Base-by-base conservation (phyloP, 2,113 vertebrate species). In the Bagarius yarrelli region DNA sequence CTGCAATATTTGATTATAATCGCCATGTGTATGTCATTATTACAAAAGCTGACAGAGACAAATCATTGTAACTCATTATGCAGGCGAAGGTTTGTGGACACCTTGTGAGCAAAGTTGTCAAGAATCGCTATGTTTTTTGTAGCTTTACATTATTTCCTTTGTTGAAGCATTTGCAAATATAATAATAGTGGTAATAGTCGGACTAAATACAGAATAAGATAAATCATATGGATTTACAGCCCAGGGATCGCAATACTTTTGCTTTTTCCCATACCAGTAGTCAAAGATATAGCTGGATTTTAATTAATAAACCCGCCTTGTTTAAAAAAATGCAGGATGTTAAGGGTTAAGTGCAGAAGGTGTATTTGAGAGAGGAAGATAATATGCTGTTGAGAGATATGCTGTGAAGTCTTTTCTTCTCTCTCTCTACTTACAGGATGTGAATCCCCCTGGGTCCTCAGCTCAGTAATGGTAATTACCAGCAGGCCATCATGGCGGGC, bases 391-490 rank as follows among this genome's bases (percentile, higher is more conserved):
- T 73, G n/a, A 50, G 56, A 61, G 27, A 73, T 50, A 57, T 18
- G 25, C 27, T 8, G 40, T 0, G 11, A 59, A 16, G n/a, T 40
- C 53, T 60, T 50, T 60, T 23, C 0, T 14, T 44, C 15, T 61
- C 56, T n/a, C 25, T 8, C 63, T 73, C 79, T 50, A 36, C 47
- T 53, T 61, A n/a, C 79, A 53, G 79, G 57, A 81, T 63, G 44
- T 63, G 57, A 73, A 53, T n/a, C 44, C 64, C 57, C 79, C 8
- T 25, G 57, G 30, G 69, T 40, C 57, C 2, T 81, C 30, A 66
- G 59, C 59, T 59, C 47, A 74, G 23, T 63, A 16, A 81, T 47
- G 30, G 59, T 63, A 44, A 81, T 81, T 81, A 81, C 69, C 67
- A 47, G 70, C 16, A 8, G 52, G 79, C 59, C 70, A 73, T 59